phyloP scores from a whole-genome alignment of 1,140 invertebrate genomes.

The Drosophila novamexicana region DNA sequence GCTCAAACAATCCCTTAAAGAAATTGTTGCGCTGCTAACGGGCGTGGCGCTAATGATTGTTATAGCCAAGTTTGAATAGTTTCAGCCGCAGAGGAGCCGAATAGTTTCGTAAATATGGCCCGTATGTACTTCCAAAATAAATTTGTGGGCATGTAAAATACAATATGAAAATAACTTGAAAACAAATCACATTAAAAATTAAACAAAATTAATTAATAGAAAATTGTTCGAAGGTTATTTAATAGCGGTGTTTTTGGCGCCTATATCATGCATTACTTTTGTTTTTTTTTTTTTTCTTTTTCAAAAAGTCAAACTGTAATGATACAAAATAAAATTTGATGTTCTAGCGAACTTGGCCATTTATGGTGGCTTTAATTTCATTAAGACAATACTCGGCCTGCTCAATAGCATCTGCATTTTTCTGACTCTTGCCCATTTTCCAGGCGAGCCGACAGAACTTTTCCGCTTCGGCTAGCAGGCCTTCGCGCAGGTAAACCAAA shows the following conservation, averaged over 20 bases:
- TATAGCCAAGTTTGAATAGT: slow-evolving; percentile 85
- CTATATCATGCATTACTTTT: background rate
- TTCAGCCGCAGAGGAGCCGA: background rate
- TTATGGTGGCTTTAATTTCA: slow-evolving; percentile 85
- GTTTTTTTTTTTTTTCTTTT: background rate
- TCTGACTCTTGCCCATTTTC: slow-evolving; percentile 88
- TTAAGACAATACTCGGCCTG: slow-evolving; percentile 90
- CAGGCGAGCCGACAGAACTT: slow-evolving; percentile 89
- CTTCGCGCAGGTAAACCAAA: slow-evolving; percentile 90
- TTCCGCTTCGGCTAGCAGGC: slow-evolving; percentile 89
- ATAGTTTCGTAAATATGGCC: background rate
- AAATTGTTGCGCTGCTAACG: slow-evolving; percentile 90
- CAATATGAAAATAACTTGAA: slow-evolving; percentile 14
- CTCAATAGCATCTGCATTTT: slow-evolving; percentile 87
- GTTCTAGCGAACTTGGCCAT: slow-evolving; percentile 7
- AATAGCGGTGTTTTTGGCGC: background rate
- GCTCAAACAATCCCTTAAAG: slow-evolving; percentile 91
- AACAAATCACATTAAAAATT: slow-evolving; percentile 1
- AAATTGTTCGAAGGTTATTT: background rate
- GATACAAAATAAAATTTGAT: slow-evolving; percentile 12
- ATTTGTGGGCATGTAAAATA: slow-evolving; percentile 10
- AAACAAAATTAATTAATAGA: background rate
- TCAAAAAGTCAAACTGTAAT: background rate
- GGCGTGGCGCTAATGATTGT: slow-evolving; percentile 93
- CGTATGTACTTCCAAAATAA: slow-evolving; percentile 16